Evolutionary conservation across 2,888 invertebrate genomes (phyloP).

Genomic region (Microctonus aethiopoides): DNA sequence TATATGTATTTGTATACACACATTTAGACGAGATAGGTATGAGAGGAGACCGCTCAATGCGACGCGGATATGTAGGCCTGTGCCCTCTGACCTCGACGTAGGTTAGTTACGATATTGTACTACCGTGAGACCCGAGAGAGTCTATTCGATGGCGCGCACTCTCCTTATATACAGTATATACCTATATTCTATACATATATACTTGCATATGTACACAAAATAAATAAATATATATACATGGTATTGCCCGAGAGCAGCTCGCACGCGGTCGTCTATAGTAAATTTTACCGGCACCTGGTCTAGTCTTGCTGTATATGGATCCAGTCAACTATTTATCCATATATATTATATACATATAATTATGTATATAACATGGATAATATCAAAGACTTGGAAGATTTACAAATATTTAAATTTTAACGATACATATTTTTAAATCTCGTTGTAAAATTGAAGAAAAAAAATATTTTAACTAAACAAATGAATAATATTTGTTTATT

Average conservation of each 20-base stretch:
- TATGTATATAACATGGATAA: too few species aligned
- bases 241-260: background rate
- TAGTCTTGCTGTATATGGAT: constrained; percentile 10
- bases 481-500: too few species aligned
- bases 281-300: constrained; percentile 28
- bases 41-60: constrained; percentile 32
- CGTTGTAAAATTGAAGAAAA: too few species aligned
- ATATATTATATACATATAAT: too few species aligned
- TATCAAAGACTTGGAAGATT: background rate
- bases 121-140: constrained; percentile 45
- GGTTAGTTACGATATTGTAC: constrained; percentile 50
- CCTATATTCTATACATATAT: too few species aligned
- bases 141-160: constrained; percentile 31
- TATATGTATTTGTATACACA: background rate
- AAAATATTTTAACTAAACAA: too few species aligned
- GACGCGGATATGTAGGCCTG: constrained; percentile 46
- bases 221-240: too few species aligned
- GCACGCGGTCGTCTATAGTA: constrained; percentile 22
- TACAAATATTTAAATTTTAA: too few species aligned
- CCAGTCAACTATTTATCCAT: background rate
- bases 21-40: constrained; percentile 18
- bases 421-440: too few species aligned
- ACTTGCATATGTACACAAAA: too few species aligned
- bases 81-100: constrained; percentile 47
- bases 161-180: background rate